Evolutionary conservation across 2,888 invertebrate genomes (phyloP).

Genomic region (Anoplius nigerrimus): DNA sequence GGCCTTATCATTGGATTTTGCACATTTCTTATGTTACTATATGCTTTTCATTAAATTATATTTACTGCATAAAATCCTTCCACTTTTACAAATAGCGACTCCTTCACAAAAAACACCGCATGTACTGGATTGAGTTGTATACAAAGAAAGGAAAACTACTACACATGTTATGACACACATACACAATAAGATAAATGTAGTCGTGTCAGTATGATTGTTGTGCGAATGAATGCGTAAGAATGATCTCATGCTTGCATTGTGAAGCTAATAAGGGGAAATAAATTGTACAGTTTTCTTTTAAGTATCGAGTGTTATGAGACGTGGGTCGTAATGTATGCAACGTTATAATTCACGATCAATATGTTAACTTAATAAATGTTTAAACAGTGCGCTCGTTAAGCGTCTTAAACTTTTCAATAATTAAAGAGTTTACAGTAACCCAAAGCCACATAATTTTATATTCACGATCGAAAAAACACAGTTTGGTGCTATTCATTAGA

Average conservation of each 20-base stretch:
- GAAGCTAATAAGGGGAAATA: conserved; percentile 21
- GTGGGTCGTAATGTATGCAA: conserved; percentile 36
- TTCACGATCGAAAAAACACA: too few species aligned
- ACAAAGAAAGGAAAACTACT: not conserved
- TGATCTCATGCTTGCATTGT: not conserved
- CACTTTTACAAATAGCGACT: conserved; percentile 30
- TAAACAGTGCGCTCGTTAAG: conserved; percentile 23
- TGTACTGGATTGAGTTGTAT: not conserved
- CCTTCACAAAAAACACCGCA: conserved; percentile 19
- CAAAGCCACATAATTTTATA: too few species aligned
- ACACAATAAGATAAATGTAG: conserved; percentile 23
- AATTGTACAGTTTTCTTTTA: conserved; percentile 59
- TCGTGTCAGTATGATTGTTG: conserved; percentile 16
- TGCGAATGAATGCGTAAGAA: conserved; percentile 25
- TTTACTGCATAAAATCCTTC: conserved; percentile 40
- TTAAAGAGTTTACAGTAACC: too few species aligned
- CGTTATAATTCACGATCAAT: conserved; percentile 35
- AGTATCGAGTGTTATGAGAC: conserved; percentile 43
- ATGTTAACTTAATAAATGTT: conserved; percentile 52
- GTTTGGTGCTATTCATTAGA: too few species aligned
- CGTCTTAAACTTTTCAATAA: not conserved
- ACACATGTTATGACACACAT: conserved; percentile 9
- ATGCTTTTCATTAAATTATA: conserved; percentile 82
- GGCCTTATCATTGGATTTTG: conserved; percentile 92
- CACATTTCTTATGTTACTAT: conserved; percentile 89